phyloP scores from a whole-genome alignment of 2,888 invertebrate genomes.

The Drosophila neonasuta region DNA sequence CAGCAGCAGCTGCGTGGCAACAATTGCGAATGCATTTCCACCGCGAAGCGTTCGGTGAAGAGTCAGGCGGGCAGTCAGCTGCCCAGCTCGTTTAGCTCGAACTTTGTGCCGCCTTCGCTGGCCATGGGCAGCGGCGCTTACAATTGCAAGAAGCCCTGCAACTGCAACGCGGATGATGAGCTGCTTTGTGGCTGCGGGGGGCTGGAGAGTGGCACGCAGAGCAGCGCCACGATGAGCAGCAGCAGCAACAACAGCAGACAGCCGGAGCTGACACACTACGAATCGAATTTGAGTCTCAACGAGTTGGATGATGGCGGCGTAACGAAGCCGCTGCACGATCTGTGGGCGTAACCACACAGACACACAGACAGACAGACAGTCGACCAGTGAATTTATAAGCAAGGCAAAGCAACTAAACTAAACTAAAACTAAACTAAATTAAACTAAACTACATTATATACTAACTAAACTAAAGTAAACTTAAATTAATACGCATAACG shows the following conservation, averaged over 20 bases:
- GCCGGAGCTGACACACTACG: slow-evolving; percentile 77
- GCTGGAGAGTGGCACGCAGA: slow-evolving; percentile 73
- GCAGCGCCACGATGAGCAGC: slow-evolving; percentile 79
- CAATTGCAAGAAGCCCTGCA: slow-evolving; percentile 80
- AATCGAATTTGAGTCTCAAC: slow-evolving; percentile 79
- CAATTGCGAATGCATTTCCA: slow-evolving; percentile 75
- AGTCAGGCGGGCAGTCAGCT: slow-evolving; percentile 38
- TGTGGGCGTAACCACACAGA: slow-evolving; percentile 79
- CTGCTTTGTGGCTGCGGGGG: slow-evolving; percentile 69
- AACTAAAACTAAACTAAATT: slow-evolving; percentile 16
- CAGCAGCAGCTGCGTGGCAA: slow-evolving; percentile 63
- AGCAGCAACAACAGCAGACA: slow-evolving; percentile 75
- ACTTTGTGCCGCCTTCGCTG: slow-evolving; percentile 75
- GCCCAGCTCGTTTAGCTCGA: slow-evolving; percentile 80
- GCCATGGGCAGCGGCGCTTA: slow-evolving; percentile 57
- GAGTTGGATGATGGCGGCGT: slow-evolving; percentile 68
- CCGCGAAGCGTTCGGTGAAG: slow-evolving; percentile 55
- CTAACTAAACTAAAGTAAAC: slow-evolving; percentile 13
- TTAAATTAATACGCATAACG: slow-evolving; percentile 26
- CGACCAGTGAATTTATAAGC: slow-evolving; percentile 77
- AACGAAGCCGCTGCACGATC: slow-evolving; percentile 62
- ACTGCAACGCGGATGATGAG: slow-evolving; percentile 71
- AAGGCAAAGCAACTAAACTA: slow-evolving; percentile 31
- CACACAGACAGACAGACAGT: slow-evolving; percentile 17
- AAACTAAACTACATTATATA: slow-evolving; percentile 16